These are phyloP conservation scores for Mionectes macconnelli DNA, from an alignment of 2,113 vertebrate species.

Conservation along the genomic window DNA sequence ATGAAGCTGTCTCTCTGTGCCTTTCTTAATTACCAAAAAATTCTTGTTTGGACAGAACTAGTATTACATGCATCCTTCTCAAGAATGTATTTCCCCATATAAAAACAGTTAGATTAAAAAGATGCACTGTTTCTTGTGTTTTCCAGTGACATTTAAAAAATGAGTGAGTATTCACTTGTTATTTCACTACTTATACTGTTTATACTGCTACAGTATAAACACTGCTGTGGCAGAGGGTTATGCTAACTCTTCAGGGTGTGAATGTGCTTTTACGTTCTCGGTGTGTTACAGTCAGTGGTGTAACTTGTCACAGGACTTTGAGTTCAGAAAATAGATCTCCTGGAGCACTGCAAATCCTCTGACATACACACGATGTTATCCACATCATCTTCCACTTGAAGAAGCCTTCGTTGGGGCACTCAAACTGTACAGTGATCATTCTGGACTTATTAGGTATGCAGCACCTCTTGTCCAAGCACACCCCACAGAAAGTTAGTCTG, in stretches of 20 bases:
- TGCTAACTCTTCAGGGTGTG: neutral
- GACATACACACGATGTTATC: constrained; percentile 93
- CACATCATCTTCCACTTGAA: constrained; percentile 95
- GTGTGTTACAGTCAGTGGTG: neutral
- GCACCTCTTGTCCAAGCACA: constrained; percentile 88
- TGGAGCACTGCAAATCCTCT: constrained; percentile 83
- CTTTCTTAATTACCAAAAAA: neutral
- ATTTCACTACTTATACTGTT: no score
- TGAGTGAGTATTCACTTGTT: neutral
- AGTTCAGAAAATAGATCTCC: constrained; percentile 90
- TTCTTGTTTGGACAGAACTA: neutral
- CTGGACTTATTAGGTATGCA: constrained; percentile 87
- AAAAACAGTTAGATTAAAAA: neutral
- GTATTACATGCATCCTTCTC: neutral
- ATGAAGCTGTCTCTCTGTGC: neutral
- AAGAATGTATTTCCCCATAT: neutral
- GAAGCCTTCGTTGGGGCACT: constrained; percentile 80
- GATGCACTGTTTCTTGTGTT: neutral
- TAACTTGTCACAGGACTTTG: constrained; percentile 74
- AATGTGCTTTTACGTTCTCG: neutral
- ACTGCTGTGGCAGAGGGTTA: neutral
- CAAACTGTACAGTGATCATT: constrained; percentile 86
- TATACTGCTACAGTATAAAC: neutral
- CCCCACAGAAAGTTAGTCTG: constrained; percentile 87
- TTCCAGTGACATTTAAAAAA: neutral